Evolutionary conservation across 2,888 invertebrate species (phyloP).

Genomic region (Malthinus flaveolus): DNA sequence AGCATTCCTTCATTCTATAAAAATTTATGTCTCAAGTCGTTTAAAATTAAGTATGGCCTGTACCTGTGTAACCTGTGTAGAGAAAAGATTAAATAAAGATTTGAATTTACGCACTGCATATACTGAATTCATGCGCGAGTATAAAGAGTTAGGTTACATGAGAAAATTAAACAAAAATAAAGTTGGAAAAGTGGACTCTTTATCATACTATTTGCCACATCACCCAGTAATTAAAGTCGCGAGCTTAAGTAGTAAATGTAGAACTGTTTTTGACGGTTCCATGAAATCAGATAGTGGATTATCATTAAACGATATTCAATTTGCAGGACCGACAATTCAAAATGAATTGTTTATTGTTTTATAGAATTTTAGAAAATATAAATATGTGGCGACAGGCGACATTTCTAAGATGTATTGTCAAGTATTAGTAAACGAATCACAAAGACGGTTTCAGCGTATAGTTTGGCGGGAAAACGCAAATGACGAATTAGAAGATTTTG

Average conservation of each 20-base stretch:
- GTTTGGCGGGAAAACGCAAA: not conserved
- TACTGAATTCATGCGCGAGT: constrained; percentile 31
- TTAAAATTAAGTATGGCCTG: too few relatives aligned
- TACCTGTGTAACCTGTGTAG: not conserved
- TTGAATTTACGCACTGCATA: not conserved
- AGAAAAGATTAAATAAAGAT: not conserved
- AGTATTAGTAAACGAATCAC: constrained; percentile 5
- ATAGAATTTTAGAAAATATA: constrained; percentile 25
- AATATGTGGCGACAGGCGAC: constrained; percentile 23
- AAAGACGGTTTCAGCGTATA: too few relatives aligned
- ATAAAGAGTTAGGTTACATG: constrained; percentile 28
- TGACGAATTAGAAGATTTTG: constrained; percentile 18
- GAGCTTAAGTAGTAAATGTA: constrained; percentile 24
- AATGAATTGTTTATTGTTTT: constrained; percentile 27
- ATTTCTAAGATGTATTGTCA: constrained; percentile 34
- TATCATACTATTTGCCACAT: constrained; percentile 35
- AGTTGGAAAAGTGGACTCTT: not conserved
- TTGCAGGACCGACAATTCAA: constrained; percentile 24
- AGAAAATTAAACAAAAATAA: not conserved
- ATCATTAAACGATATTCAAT: constrained; percentile 28
- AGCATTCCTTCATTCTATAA: too few relatives aligned
- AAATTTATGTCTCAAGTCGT: too few relatives aligned
- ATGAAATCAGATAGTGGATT: constrained; percentile 18
- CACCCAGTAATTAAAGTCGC: constrained; percentile 25
- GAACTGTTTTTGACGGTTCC: constrained; percentile 33